phyloP scores from a whole-genome alignment of 1,140 invertebrate species.

The Gonioctena quinquepunctata region DNA sequence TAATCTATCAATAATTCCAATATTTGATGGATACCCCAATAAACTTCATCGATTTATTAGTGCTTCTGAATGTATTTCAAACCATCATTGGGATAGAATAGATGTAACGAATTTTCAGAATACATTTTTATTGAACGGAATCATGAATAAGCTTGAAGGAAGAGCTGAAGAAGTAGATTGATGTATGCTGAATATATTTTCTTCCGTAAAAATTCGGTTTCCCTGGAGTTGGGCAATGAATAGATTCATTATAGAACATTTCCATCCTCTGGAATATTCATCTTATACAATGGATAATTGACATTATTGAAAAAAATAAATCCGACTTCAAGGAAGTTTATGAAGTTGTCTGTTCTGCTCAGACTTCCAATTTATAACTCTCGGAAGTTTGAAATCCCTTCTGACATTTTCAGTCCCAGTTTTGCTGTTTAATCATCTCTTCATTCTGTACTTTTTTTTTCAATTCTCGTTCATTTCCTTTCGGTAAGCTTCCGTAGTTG shows the following conservation, averaged over 20 bases:
- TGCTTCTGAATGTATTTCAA: too few species aligned
- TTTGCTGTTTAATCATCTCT: slow-evolving; percentile 12
- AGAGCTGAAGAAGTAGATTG: background rate
- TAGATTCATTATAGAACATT: background rate
- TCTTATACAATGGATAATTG: background rate
- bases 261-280: background rate
- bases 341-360: background rate
- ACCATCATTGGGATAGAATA: background rate
- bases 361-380: slow-evolving; percentile 9
- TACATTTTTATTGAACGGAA: too few species aligned
- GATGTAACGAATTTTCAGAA: background rate
- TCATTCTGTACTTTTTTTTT: background rate
- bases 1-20: background rate
- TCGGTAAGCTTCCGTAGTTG: background rate
- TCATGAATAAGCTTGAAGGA: background rate
- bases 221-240: too few species aligned
- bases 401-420: slow-evolving; percentile 12
- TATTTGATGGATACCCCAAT: background rate
- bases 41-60: background rate
- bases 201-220: too few species aligned
- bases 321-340: background rate
- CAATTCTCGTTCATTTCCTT: slow-evolving; percentile 9
- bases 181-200: too few species aligned
- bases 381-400: background rate
- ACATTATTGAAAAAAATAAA: background rate